Percentiles rank a stretch among this genome's conserved stretches.
Evolutionary conservation across 1,140 invertebrate species (phyloP).

Genomic region (Rhizoglyphus robini): DNA sequence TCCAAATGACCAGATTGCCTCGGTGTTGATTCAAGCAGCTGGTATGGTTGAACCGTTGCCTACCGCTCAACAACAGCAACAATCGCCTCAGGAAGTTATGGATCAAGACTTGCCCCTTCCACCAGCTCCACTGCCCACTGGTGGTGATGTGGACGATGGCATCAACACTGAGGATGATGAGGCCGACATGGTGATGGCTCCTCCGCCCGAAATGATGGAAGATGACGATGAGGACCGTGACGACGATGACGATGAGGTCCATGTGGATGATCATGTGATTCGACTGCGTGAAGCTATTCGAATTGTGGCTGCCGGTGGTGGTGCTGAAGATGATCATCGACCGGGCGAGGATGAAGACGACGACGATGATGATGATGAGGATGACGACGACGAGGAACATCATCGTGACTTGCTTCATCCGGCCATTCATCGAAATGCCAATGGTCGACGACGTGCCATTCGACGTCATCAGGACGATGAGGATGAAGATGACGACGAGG

Average conservation of each 20-base stretch:
- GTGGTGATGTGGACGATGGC: constrained; percentile 28
- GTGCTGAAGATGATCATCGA: constrained; percentile 28
- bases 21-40: constrained; percentile 27
- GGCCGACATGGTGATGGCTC: constrained; percentile 43
- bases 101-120: constrained; percentile 17
- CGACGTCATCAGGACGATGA: neutral
- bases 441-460: constrained; percentile 12
- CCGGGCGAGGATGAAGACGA: neutral
- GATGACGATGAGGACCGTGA: constrained; percentile 30
- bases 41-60: too few relatives aligned
- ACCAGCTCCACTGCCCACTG: constrained; percentile 22
- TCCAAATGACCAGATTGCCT: constrained; percentile 31
- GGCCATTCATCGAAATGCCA: neutral
- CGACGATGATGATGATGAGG: constrained; percentile 30
- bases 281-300: constrained; percentile 23
- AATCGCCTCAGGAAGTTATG: constrained; percentile 27
- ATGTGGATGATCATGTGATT: constrained; percentile 16
- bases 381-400: constrained; percentile 35
- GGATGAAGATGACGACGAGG: neutral
- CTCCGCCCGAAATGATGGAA: constrained; percentile 33
- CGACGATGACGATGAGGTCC: neutral
- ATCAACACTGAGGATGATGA: constrained; percentile 53
- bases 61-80: too few relatives aligned
- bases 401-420: constrained; percentile 27
- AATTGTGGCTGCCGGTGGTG: neutral